Evolutionary conservation across 2,797 vertebrate species (phyloP).

Genomic region (Alca torda): DNA sequence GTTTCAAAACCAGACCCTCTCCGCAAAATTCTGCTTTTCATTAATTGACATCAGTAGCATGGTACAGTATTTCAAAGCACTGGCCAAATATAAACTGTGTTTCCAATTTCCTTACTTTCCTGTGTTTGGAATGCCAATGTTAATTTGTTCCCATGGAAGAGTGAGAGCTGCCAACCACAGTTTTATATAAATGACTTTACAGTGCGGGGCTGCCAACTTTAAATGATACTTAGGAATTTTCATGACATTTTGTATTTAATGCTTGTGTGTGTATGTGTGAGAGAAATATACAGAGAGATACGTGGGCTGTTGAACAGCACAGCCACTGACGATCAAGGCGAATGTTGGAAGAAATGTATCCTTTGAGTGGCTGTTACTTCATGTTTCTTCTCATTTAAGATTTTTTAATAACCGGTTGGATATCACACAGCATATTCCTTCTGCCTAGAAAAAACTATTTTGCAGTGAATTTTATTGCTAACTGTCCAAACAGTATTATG

Average conservation of each 20-base stretch:
- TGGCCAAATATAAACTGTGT: conserved; percentile 82
- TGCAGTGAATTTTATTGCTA: background rate
- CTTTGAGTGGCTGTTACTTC: conserved; percentile 2
- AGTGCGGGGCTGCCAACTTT: conserved; percentile 70
- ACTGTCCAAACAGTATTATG: background rate
- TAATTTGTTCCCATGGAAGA: conserved; percentile 84
- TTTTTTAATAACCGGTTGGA: background rate
- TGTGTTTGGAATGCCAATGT: conserved; percentile 84
- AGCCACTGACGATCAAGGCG: background rate
- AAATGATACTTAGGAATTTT: conserved; percentile 70
- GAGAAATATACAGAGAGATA: background rate
- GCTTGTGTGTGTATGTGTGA: conserved; percentile 47
- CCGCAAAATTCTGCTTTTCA: conserved; percentile 81
- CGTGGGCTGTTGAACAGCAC: background rate
- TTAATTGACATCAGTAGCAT: conserved; percentile 87
- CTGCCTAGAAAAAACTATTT: background rate
- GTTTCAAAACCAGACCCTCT: conserved; percentile 80
- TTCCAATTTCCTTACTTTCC: conserved; percentile 86
- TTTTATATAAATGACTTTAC: conserved; percentile 78
- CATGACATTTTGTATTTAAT: conserved; percentile 74
- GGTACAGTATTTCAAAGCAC: conserved; percentile 85
- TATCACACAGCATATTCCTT: background rate
- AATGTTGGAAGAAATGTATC: background rate
- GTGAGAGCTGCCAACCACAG: conserved; percentile 77
- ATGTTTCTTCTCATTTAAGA: background rate